Conservation (phyloP, 2,888 invertebrate genomes). For the Polyommatus icarus region DNA sequence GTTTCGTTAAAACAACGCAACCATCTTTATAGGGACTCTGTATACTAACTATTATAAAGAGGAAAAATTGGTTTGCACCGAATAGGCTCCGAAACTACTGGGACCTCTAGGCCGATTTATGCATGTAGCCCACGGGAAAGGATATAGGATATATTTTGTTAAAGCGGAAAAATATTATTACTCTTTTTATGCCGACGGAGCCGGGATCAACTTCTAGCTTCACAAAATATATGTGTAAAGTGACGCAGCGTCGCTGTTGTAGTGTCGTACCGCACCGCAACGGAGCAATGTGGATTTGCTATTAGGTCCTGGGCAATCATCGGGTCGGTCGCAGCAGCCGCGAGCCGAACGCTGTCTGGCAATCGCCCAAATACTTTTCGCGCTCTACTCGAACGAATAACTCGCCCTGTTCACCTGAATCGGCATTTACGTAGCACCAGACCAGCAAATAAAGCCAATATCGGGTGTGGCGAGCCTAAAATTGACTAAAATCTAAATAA, state of each 20-base stretch:
- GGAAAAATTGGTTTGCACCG: too few species aligned
- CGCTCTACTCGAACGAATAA: conserved; percentile 67
- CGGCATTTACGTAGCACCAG: conserved; percentile 52
- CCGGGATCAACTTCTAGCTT: background rate
- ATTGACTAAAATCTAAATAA: background rate
- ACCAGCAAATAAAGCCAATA: background rate
- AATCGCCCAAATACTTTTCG: conserved; percentile 71
- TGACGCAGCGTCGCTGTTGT: background rate
- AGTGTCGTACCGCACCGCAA: background rate
- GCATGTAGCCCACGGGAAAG: too few species aligned
- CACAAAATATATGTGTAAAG: too few species aligned
- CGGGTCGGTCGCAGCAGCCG: conserved; percentile 54
- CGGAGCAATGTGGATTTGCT: background rate
- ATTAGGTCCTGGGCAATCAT: conserved; percentile 51
- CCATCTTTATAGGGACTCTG: background rate
- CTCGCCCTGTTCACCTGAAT: conserved; percentile 74
- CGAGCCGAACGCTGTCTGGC: conserved; percentile 66
- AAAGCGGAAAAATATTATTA: background rate
- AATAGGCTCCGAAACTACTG: too few species aligned
- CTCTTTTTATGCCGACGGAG: background rate
- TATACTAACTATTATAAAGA: too few species aligned
- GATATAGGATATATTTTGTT: too few species aligned
- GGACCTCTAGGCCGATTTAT: too few species aligned
- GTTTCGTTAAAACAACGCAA: background rate
- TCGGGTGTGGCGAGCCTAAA: too few species aligned